A percentile compares a stretch with the other conserved stretches of the same genome.
These are phyloP conservation scores for Andrena camellia DNA, from an alignment of 2,888 invertebrate species.

Conservation along the genomic window DNA sequence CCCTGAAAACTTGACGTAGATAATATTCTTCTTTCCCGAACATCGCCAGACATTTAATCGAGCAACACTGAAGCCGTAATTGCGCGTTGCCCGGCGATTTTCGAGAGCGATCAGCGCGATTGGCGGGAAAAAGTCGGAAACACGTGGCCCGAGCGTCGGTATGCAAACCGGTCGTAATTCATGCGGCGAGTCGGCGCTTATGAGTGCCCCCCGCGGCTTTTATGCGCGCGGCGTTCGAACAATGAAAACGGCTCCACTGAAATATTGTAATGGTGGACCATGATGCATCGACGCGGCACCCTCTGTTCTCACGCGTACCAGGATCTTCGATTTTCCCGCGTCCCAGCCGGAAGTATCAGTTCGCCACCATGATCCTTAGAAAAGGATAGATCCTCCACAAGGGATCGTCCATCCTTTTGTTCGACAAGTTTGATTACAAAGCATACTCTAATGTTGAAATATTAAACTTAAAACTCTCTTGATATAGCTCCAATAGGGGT, in stretches of 20 bases:
- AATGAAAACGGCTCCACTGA: constrained; percentile 69
- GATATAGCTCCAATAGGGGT: too few species aligned
- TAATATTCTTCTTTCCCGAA: too few species aligned
- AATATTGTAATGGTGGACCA: constrained; percentile 69
- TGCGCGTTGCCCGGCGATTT: constrained; percentile 13
- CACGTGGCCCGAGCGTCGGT: constrained; percentile 44
- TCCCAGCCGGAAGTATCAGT: constrained; percentile 51
- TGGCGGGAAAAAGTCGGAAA: constrained; percentile 36
- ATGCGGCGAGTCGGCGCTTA: constrained; percentile 61
- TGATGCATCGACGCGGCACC: constrained; percentile 62
- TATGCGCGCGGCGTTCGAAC: constrained; percentile 66
- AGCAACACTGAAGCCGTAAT: background rate
- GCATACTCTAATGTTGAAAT: background rate
- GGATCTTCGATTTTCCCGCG: constrained; percentile 53
- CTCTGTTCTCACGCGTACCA: constrained; percentile 60
- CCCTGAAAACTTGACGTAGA: too few species aligned
- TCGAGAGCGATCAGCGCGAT: constrained; percentile 1
- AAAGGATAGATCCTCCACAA: background rate
- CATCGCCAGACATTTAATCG: too few species aligned
- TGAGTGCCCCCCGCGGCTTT: constrained; percentile 68
- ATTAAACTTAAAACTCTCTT: too few species aligned
- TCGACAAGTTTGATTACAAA: background rate
- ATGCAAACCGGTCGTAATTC: constrained; percentile 68
- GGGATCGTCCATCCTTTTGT: constrained; percentile 7
- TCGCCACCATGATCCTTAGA: background rate